Percentiles rank a stretch among this genome's conserved stretches.
Evolutionary conservation across 2,888 invertebrate species (phyloP).

Genomic region (Euzetes globulus): DNA sequence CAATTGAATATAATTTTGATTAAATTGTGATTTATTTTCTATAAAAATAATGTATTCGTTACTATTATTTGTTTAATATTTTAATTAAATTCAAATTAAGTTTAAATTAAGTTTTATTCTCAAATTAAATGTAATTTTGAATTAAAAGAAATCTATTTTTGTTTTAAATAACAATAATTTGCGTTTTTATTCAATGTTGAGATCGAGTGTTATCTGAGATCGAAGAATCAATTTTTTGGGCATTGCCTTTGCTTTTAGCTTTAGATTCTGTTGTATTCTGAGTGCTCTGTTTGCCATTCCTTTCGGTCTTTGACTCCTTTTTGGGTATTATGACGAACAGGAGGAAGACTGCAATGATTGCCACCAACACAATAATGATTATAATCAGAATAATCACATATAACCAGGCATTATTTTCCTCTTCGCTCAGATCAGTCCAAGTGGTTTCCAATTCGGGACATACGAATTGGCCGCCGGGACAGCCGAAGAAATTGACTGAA

Average conservation of each 20-base stretch:
- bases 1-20: not conserved
- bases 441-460: constrained; percentile 1
- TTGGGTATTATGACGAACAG: not conserved
- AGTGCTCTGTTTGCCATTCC: not conserved
- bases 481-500: constrained; percentile 1
- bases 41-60: not conserved
- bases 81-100: not conserved
- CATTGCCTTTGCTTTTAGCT: not conserved
- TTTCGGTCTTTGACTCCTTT: not conserved
- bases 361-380: not conserved
- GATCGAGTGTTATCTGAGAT: not conserved
- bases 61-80: not conserved
- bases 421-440: not conserved
- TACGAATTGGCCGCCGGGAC: not conserved
- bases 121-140: no score
- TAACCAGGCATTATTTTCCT: not conserved
- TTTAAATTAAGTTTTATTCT: no score
- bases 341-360: not conserved
- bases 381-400: not conserved
- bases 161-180: not conserved
- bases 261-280: not conserved
- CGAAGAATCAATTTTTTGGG: no score
- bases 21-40: not conserved
- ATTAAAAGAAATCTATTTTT: not conserved
- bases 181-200: not conserved